These are phyloP conservation scores for Harmothoe impar DNA, from an alignment of 2,888 invertebrate species.

Conservation along the genomic window DNA sequence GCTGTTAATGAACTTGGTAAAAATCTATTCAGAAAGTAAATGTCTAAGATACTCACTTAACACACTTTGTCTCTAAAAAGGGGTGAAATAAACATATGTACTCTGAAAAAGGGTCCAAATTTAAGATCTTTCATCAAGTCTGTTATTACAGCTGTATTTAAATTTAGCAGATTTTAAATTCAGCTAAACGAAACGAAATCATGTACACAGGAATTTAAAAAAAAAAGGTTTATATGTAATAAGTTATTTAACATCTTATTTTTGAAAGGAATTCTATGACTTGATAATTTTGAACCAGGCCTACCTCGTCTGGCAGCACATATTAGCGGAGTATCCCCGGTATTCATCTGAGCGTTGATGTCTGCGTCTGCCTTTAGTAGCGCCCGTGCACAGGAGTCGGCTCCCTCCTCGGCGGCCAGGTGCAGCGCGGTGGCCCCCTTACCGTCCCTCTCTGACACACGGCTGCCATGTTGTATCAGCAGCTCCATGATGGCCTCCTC, in stretches of 20 bases:
- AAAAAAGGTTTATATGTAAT: too few relatives aligned
- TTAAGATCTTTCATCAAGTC: too few relatives aligned
- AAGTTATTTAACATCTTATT: too few relatives aligned
- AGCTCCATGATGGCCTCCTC: conserved; percentile 34
- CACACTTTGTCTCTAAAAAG: too few relatives aligned
- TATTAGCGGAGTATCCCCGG: conserved; percentile 74
- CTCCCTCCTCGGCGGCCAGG: conserved; percentile 74
- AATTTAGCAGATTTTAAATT: too few relatives aligned
- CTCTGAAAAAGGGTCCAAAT: too few relatives aligned
- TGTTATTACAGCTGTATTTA: too few relatives aligned
- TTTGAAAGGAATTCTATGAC: too few relatives aligned
- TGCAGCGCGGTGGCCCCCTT: conserved; percentile 75
- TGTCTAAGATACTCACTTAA: too few relatives aligned
- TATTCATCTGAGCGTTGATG: conserved; percentile 72
- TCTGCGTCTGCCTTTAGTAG: conserved; percentile 74
- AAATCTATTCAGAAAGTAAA: background rate
- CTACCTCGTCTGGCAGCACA: conserved; percentile 73
- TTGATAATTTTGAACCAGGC: background rate
- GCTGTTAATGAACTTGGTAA: background rate
- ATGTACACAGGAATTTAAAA: too few relatives aligned
- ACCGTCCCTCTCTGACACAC: conserved; percentile 52
- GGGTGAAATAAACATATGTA: too few relatives aligned
- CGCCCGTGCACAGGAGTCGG: conserved; percentile 70
- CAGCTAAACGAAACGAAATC: too few relatives aligned
- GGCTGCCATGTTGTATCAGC: conserved; percentile 54